These are phyloP conservation scores for Haemorhous mexicanus DNA, from an alignment of 2,113 vertebrate genomes.

Conservation along the genomic window DNA sequence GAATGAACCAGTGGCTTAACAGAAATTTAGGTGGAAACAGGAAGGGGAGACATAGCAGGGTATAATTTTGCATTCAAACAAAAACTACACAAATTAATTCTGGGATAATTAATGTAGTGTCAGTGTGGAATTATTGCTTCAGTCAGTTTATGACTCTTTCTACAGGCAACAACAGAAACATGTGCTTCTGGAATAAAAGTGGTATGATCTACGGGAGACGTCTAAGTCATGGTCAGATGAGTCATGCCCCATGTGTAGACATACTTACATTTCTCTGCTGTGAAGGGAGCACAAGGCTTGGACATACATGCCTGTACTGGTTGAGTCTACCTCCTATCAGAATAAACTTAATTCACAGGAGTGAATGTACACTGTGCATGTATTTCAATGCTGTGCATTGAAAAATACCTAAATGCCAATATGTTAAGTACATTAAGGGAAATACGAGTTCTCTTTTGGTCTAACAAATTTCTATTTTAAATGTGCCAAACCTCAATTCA, in stretches of 20 bases:
- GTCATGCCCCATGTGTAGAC: neutral
- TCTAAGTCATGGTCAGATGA: neutral
- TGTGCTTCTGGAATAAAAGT: neutral
- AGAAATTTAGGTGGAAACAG: neutral
- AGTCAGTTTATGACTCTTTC: neutral
- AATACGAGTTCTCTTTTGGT: neutral
- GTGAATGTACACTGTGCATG: neutral
- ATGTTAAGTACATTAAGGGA: neutral
- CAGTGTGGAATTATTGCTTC: neutral
- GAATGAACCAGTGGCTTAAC: neutral
- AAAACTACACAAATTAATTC: neutral
- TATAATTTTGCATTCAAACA: neutral
- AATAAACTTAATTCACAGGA: neutral
- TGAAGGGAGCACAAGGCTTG: neutral
- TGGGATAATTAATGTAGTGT: neutral
- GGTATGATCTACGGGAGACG: accelerated
- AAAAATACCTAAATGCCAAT: neutral
- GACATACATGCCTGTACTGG: neutral
- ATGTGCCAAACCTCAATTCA: neutral
- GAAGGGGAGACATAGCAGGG: neutral
- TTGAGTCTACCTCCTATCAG: neutral
- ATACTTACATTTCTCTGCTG: neutral
- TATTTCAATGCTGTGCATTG: neutral
- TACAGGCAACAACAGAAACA: neutral
- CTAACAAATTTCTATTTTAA: neutral